phyloP scores from a whole-genome alignment of 2,113 vertebrate species.

The Labrus mixtus region DNA sequence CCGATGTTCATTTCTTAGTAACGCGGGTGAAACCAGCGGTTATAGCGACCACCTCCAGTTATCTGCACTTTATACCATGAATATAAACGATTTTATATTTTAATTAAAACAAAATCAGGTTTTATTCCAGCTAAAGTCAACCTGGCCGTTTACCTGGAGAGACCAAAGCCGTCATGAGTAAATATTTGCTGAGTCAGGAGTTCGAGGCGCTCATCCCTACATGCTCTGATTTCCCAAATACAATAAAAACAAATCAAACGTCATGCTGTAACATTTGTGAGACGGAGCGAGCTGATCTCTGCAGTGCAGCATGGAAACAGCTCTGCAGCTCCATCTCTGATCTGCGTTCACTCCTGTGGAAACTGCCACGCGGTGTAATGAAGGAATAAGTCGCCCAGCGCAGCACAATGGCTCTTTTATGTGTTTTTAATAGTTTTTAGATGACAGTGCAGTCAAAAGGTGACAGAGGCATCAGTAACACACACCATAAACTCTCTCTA shows the following conservation, averaged over 20 bases:
- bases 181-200: too few relatives aligned
- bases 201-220: neutral
- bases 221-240: neutral
- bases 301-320: neutral
- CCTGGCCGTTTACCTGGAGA: too few relatives aligned
- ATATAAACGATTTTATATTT: too few relatives aligned
- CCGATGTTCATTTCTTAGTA: too few relatives aligned
- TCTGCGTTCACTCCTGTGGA: neutral
- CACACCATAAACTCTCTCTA: slow-evolving; percentile 12
- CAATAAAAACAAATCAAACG: neutral
- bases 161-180: too few relatives aligned
- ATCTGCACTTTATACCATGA: too few relatives aligned
- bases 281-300: neutral
- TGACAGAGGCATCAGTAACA: slow-evolving; percentile 21
- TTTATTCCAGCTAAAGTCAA: too few relatives aligned
- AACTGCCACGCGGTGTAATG: neutral
- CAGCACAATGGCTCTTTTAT: neutral
- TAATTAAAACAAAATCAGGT: too few relatives aligned
- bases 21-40: too few relatives aligned
- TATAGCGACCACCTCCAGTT: too few relatives aligned
- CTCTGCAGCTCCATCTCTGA: neutral
- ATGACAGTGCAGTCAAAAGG: slow-evolving; percentile 14
- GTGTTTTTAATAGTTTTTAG: slow-evolving; percentile 22
- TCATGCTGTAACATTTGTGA: neutral
- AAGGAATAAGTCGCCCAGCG: neutral